Base-by-base conservation (phyloP, 2,888 invertebrate species). In the Hartigia nigra region DNA sequence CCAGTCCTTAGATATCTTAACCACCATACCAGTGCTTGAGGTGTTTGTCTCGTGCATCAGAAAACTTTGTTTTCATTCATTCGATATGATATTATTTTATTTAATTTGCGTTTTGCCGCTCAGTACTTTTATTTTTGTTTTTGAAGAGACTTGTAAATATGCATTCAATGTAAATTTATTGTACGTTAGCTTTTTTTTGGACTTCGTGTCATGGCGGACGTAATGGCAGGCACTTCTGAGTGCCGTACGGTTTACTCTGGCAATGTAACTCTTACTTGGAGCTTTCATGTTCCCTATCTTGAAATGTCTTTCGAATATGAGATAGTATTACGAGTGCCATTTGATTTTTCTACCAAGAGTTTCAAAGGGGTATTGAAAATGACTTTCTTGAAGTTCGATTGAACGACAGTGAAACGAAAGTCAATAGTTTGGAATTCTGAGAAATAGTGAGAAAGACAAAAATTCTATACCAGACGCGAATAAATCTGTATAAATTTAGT, bases 21-120 rank as follows among this genome's bases (percentile, higher is more conserved):
- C 23, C 55, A 2, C 23, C 9, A 23, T 23, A 23, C 9, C 55
- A 0, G 23, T 55, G 23, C 55, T 55, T 1, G 23, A 9, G 55
- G 0, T 0, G 23, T 55, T 55, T 55, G 55, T 55, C 55, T 9
- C 9, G 23, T 55, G 55, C 23, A 9, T 23, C 55, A 0, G 55
- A 23, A 55, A 23, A 55, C 23, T 55, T 55, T 2, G 55, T 23
- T 55, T 23, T 23, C 23, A 2, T 55, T 23, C 23, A 23, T 23
- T 23, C 23, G 9, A 55, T 23, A 55, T 1, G 55, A 23, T 55
- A 23, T 55, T 55, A 55, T 55, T 23, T 23, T 55, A 23, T 55
- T 55, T 55, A 23, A 76, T 79, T 77, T 79, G 55, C 77, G 76
- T 55, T 75, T 75, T 72, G 69, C 75, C 70, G 36, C 74, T 34